phyloP scores from a whole-genome alignment of 2,888 invertebrate genomes.

The Drosophila mayaguana region DNA sequence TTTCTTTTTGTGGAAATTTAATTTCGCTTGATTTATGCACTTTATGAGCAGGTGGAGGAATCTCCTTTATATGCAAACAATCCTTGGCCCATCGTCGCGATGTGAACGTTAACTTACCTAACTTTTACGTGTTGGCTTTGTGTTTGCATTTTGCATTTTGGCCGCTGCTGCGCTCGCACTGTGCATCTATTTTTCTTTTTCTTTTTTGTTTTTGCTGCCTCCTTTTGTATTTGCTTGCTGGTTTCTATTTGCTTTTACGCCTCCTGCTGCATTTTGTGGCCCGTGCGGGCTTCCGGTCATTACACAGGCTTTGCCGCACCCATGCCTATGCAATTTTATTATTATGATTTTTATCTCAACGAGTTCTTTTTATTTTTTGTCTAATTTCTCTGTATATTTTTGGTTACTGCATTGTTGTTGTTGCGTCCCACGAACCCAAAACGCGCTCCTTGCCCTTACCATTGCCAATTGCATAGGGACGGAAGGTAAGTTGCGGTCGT shows the following conservation, averaged over 20 bases:
- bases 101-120: slow-evolving; percentile 57
- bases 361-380: slow-evolving; percentile 45
- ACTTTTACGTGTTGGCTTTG: slow-evolving; percentile 46
- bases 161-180: slow-evolving; percentile 22
- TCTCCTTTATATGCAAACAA: slow-evolving; percentile 59
- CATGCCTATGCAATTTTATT: slow-evolving; percentile 61
- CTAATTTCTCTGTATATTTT: slow-evolving; percentile 69
- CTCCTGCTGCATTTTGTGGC: slow-evolving; percentile 57
- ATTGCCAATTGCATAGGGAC: slow-evolving; percentile 62
- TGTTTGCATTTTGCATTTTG: slow-evolving; percentile 57
- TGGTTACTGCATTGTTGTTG: slow-evolving; percentile 58
- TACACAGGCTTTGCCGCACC: slow-evolving; percentile 60
- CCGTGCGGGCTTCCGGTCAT: slow-evolving; percentile 68
- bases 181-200: slow-evolving; percentile 24
- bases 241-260: slow-evolving; percentile 56
- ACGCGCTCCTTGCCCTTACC: slow-evolving; percentile 38
- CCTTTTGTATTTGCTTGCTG: slow-evolving; percentile 22
- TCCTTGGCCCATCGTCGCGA: slow-evolving; percentile 43
- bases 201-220: background rate
- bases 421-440: slow-evolving; percentile 43
- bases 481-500: slow-evolving; percentile 67
- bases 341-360: slow-evolving; percentile 63
- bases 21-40: slow-evolving; percentile 79
- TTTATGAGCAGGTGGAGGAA: slow-evolving; percentile 48
- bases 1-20: slow-evolving; percentile 60